These are phyloP conservation scores for Columba livia DNA, from an alignment of 2,113 vertebrate species.

Conservation along the genomic window DNA sequence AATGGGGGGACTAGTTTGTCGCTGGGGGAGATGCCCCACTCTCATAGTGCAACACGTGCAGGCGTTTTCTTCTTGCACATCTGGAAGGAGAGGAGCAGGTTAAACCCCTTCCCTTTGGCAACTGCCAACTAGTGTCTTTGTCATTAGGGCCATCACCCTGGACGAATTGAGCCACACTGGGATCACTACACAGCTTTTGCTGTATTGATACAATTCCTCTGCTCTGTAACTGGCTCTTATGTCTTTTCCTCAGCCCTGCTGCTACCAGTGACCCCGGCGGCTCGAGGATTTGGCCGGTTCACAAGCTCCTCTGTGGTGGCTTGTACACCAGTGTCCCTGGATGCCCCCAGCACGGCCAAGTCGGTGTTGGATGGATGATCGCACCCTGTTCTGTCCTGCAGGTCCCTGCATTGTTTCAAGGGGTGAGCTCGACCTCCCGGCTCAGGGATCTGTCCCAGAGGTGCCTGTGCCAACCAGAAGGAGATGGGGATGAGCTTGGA, in stretches of 20 bases:
- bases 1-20: background rate
- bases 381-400: background rate
- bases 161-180: fast-evolving
- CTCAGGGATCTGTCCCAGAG: background rate
- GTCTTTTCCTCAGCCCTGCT: background rate
- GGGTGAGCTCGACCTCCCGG: background rate
- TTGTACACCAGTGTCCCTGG: background rate
- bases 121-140: background rate
- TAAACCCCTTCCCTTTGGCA: background rate
- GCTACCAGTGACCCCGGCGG: background rate
- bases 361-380: background rate
- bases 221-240: background rate
- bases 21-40: background rate
- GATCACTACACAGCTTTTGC: background rate
- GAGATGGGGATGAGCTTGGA: background rate
- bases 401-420: background rate
- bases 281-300: background rate
- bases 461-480: background rate
- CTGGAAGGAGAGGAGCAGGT: background rate
- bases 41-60: background rate
- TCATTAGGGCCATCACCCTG: background rate
- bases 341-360: background rate
- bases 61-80: background rate
- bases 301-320: background rate
- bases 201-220: background rate